Evolutionary conservation across 2,113 vertebrate genomes (phyloP).

Genomic region (Hymenochirus boettgeri): DNA sequence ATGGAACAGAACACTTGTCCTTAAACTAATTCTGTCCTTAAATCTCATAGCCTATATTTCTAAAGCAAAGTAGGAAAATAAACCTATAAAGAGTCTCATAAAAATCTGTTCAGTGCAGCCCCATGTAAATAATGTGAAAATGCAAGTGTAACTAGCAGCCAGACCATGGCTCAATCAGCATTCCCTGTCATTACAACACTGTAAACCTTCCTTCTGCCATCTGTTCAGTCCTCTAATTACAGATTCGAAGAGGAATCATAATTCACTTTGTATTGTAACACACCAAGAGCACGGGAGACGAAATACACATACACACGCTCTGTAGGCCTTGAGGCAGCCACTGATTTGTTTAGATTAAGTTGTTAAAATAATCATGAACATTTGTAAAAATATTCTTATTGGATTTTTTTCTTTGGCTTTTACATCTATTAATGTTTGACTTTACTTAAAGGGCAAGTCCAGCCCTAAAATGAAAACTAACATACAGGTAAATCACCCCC

Average conservation of each 20-base stretch:
- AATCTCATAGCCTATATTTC: no score
- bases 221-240: conserved; percentile 39
- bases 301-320: conserved; percentile 36
- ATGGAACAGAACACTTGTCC: no score
- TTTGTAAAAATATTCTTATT: no score
- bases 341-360: conserved; percentile 42
- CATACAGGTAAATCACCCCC: no score
- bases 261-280: conserved; percentile 40
- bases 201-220: conserved; percentile 39
- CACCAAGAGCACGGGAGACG: conserved; percentile 17
- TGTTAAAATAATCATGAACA: no score
- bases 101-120: neutral
- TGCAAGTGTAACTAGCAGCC: conserved; percentile 21
- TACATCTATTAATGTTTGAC: no score
- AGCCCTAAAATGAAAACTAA: no score
- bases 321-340: conserved; percentile 38
- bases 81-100: no score
- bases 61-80: no score
- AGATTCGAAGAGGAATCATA: conserved; percentile 36
- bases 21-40: no score
- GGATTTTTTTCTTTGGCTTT: no score
- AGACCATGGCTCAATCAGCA: conserved; percentile 30
- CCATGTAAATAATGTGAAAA: conserved; percentile 31
- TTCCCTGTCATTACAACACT: conserved; percentile 40
- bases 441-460: no score